These are phyloP conservation scores for Morpho helenor DNA, from an alignment of 2,888 invertebrate species.

Conservation along the genomic window DNA sequence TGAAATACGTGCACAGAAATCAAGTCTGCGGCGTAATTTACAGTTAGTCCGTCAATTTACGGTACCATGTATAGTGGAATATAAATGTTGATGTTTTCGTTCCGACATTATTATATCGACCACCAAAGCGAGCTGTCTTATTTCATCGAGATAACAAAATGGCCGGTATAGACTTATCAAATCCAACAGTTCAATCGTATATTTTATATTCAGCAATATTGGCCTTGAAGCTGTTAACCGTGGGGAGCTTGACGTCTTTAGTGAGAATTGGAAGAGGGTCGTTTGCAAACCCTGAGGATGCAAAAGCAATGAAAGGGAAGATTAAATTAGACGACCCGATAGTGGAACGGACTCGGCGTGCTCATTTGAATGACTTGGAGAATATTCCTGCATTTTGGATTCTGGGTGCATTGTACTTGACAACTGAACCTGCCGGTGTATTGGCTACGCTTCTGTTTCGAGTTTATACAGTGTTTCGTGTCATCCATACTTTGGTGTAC, in stretches of 20 bases:
- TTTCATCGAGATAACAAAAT: constrained; percentile 15
- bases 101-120: neutral
- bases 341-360: constrained; percentile 67
- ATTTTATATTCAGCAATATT: constrained; percentile 57
- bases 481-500: constrained; percentile 83
- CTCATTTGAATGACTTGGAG: constrained; percentile 85
- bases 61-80: neutral
- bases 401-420: constrained; percentile 79
- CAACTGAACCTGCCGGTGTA: constrained; percentile 72
- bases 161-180: constrained; percentile 19
- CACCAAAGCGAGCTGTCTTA: constrained; percentile 7
- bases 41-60: constrained; percentile 1
- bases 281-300: constrained; percentile 61
- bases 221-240: constrained; percentile 48
- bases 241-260: constrained; percentile 43
- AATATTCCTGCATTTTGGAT: constrained; percentile 84
- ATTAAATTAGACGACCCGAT: constrained; percentile 55
- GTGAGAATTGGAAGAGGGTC: constrained; percentile 42
- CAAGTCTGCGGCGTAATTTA: neutral
- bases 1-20: neutral
- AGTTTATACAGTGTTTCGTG: constrained; percentile 74
- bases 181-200: constrained; percentile 48
- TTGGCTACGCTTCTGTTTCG: constrained; percentile 64
- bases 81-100: neutral
- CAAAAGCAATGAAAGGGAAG: constrained; percentile 44